Conservation (phyloP, 1,140 invertebrate species). For the Leucophenga varia region DNA sequence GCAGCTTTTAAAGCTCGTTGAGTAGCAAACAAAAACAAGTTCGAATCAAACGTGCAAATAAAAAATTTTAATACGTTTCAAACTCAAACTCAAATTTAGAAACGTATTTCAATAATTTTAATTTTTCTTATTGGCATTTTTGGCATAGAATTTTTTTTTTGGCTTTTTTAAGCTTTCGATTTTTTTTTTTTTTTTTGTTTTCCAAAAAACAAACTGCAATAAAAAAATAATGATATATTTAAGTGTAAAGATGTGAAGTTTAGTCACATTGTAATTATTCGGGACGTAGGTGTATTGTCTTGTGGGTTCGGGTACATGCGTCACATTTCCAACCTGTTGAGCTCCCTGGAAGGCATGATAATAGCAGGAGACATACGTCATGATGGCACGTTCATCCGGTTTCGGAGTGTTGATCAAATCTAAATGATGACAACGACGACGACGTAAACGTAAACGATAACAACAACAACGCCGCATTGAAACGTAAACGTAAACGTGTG, state of each 20-base stretch:
- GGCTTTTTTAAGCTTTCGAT: conserved; percentile 3
- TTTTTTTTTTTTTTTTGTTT: conserved; percentile 16
- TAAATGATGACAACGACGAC: conserved; percentile 58
- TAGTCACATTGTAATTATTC: conserved; percentile 58
- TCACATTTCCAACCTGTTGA: conserved; percentile 81
- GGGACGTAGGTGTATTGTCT: conserved; percentile 57
- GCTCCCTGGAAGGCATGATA: conserved; percentile 98
- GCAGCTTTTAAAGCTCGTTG: conserved; percentile 20
- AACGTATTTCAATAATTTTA: no score
- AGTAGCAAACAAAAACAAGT: conserved; percentile 1
- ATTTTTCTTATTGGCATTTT: no score
- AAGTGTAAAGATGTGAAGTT: conserved; percentile 57
- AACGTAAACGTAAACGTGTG: no score
- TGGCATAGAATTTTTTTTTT: conserved; percentile 5
- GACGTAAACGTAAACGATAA: no score
- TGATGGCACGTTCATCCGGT: conserved; percentile 96
- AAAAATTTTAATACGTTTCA: conserved; percentile 3
- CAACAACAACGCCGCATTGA: no score
- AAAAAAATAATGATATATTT: conserved; percentile 34
- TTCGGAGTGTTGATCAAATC: conserved; percentile 97
- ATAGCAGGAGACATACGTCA: conserved; percentile 99
- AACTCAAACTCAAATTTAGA: conserved; percentile 1
- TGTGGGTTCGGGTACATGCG: conserved; percentile 59
- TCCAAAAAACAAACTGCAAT: conserved; percentile 44
- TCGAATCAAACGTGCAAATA: conserved; percentile 7